A percentile compares a stretch with the other conserved stretches of the same genome.
Conservation (phyloP, 1,140 invertebrate genomes). For the Lucilia sericata region DNA sequence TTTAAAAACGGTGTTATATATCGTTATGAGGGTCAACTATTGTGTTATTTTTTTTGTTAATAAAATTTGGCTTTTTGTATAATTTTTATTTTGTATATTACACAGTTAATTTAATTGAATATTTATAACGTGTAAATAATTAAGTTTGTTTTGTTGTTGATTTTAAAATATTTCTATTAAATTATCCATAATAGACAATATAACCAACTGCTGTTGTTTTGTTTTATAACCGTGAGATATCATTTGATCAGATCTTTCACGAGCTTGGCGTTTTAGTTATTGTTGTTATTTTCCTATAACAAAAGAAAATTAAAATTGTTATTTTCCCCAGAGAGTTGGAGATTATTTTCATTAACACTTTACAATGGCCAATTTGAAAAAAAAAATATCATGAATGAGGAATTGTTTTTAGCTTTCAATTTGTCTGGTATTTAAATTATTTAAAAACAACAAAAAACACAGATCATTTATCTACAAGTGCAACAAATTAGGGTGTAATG, state of each 20-base stretch:
- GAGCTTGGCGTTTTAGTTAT: background rate
- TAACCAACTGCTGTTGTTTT: background rate
- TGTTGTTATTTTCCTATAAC: background rate
- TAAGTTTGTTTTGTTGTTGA: background rate
- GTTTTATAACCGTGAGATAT: conserved; percentile 11
- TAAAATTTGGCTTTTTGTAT: background rate
- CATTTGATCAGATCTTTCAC: background rate
- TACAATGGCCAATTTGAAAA: background rate
- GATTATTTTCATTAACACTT: conserved; percentile 7
- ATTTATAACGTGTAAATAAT: conserved; percentile 12
- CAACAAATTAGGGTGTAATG: no score
- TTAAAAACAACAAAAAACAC: no score
- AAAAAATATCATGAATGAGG: background rate
- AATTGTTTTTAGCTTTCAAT: no score
- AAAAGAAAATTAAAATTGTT: background rate
- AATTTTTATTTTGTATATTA: background rate
- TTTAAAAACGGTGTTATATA: background rate
- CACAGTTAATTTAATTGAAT: background rate
- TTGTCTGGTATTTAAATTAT: no score
- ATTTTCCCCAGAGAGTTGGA: background rate
- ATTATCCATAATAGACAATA: background rate
- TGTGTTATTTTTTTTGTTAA: background rate
- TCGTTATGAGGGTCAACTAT: background rate
- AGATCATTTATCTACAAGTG: no score
- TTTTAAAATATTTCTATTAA: background rate